Conservation (phyloP, 2,888 invertebrate genomes). For the Oasisia sp. region DNA sequence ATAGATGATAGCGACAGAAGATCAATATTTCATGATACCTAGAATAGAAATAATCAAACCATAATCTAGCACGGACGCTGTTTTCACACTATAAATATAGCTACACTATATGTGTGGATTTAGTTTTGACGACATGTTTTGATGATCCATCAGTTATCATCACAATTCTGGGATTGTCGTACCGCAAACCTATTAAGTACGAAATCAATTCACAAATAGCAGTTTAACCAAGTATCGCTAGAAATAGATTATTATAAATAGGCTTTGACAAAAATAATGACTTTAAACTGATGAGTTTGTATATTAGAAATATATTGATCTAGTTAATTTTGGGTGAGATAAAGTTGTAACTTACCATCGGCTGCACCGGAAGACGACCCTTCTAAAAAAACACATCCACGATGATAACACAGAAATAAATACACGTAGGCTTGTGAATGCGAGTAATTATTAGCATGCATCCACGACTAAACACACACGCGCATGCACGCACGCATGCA, state of each 20-base stretch:
- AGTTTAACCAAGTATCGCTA: no score
- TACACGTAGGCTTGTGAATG: not conserved
- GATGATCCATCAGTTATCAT: no score
- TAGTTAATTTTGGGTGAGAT: not conserved
- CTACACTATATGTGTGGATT: no score
- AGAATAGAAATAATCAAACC: no score
- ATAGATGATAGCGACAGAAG: no score
- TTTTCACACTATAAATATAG: no score
- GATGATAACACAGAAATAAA: not conserved
- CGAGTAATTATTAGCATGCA: not conserved
- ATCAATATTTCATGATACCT: no score
- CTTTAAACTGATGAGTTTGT: not conserved
- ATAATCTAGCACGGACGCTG: no score
- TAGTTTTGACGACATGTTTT: no score
- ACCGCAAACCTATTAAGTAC: no score
- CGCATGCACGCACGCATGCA: not conserved
- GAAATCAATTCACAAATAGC: no score
- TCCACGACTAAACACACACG: not conserved
- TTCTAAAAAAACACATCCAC: not conserved
- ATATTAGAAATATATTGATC: not conserved
- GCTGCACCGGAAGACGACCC: not conserved
- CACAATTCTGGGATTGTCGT: no score
- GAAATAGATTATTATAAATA: not conserved
- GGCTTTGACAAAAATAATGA: not conserved
- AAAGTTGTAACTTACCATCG: not conserved